A percentile compares a stretch with the other conserved stretches of the same genome.
These are phyloP conservation scores for Sternotherus odoratus DNA, from an alignment of 2,797 vertebrate genomes.

Conservation along the genomic window DNA sequence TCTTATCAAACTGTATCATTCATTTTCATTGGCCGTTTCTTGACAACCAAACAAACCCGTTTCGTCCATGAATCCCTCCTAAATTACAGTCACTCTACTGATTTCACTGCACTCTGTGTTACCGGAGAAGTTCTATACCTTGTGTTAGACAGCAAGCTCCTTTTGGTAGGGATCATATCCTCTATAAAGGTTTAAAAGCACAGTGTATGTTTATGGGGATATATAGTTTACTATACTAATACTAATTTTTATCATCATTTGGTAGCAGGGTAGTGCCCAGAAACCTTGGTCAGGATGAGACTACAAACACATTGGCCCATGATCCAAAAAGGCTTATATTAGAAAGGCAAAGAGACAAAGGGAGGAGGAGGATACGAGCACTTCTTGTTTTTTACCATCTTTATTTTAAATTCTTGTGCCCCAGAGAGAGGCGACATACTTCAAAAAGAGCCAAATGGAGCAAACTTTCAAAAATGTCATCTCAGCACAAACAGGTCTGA, in stretches of 20 bases:
- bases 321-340: neutral
- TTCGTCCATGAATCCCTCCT: neutral
- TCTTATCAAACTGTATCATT: neutral
- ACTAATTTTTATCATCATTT: neutral
- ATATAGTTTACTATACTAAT: neutral
- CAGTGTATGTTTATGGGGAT: neutral
- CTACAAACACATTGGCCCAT: neutral
- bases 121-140: neutral
- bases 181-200: neutral
- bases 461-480: neutral
- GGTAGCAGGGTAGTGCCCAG: neutral
- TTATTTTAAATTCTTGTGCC: neutral
- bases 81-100: neutral
- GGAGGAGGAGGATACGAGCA: neutral
- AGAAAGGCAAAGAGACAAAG: neutral
- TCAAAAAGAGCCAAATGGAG: neutral
- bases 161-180: neutral
- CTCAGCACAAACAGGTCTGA: neutral
- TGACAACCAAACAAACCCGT: neutral
- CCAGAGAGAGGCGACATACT: neutral
- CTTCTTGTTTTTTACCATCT: neutral
- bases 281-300: no score
- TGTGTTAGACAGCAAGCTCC: neutral
- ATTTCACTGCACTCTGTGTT: neutral
- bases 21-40: neutral